Evolutionary conservation across 2,888 invertebrate genomes (phyloP), one percentile per base, ranked within the genome.

Genomic region (Eulithis prunata): DNA sequence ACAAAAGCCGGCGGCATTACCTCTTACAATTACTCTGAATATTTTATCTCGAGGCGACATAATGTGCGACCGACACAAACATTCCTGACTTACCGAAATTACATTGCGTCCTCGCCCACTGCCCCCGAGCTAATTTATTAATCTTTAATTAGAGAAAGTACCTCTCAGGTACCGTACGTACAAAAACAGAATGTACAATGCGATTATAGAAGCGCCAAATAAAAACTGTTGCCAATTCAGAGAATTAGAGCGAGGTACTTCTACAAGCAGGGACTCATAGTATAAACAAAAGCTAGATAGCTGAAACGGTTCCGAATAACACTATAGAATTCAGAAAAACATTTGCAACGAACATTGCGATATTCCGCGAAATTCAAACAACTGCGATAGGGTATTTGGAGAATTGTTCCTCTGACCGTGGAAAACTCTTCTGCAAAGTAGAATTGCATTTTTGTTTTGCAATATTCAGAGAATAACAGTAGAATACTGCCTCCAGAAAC

Each of bases 1-100:
- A 54, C 62, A 60, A 62, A 57, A 59, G 64, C 47, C 32, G 51
- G 55, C 49, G 60, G 52, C 55, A 67, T 70, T 52, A 67, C 62
- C 53, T 46, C 47, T n/a, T 56, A 64, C 62, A 64, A 65, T 64
- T 70, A 62, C 64, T 57, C 53, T 51, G 57, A 59, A 62, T 66
- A 62, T 57, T 62, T 64, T 59, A 69, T 64, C 64, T 41, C 10
- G 62, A 62, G 62, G 60, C 54, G 60, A 51, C 51, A 41, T 41
- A 11, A 51, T 36, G 54, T 43, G 58, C 47, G 41, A 38, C 46
- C 53, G 46, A 47, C 14, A 55, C 54, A 11, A 43, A 54, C 41
- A 55, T 13, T 46, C 45, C 32, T 13, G 56, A 57, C 57, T 46
- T 53, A 56, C 57, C 41, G 2, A 57, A 38, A 58, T 47, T 41